phyloP scores from a whole-genome alignment of 2,113 vertebrate species.

The Puma concolor region DNA sequence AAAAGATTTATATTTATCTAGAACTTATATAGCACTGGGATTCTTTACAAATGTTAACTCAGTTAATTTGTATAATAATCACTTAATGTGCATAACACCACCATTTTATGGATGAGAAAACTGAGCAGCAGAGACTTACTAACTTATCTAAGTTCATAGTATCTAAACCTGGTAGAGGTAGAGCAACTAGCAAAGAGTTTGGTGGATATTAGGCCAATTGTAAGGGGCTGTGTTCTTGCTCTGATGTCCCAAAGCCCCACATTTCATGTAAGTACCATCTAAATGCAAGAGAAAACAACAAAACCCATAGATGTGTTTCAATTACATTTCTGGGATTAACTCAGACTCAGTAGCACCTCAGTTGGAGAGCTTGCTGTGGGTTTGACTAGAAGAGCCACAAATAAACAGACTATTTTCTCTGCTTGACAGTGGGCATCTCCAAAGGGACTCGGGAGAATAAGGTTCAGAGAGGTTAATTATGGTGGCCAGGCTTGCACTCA shows the following conservation, averaged over 20 bases:
- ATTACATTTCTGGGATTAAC: conserved; percentile 7
- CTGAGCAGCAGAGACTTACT: background rate
- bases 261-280: background rate
- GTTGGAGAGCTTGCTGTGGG: background rate
- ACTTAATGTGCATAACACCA: background rate
- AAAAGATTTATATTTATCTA: background rate
- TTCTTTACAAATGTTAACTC: background rate
- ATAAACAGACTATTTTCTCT: background rate
- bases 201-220: too few relatives aligned
- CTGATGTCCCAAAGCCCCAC: background rate
- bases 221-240: background rate
- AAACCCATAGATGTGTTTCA: background rate
- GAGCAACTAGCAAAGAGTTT: background rate
- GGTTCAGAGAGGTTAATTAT: conserved; percentile 46
- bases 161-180: background rate
- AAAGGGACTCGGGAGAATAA: conserved; percentile 24
- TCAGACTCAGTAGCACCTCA: background rate
- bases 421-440: background rate
- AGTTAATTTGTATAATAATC: background rate
- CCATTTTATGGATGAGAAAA: background rate
- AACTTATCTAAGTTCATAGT: background rate
- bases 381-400: background rate
- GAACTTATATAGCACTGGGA: background rate
- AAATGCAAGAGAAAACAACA: background rate
- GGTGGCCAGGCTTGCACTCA: conserved; percentile 41